Evolutionary conservation across 2,888 invertebrate species (phyloP).

Genomic region (Pteria penguin): DNA sequence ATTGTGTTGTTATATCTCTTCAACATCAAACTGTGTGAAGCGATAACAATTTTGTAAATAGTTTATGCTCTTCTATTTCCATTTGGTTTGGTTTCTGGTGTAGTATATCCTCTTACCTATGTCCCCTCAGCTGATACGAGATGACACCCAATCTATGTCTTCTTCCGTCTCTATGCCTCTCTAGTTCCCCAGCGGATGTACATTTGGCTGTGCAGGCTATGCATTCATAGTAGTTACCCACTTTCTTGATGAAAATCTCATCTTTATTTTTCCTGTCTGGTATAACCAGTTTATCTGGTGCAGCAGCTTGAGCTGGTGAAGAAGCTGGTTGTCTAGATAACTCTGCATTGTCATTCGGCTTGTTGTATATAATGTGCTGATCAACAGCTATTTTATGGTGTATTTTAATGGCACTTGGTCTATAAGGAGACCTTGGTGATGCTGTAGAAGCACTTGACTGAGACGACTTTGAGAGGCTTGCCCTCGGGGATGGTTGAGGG

Average conservation of each 20-base stretch:
- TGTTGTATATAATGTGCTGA: slow-evolving; percentile 56
- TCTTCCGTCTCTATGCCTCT: slow-evolving; percentile 53
- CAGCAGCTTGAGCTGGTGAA: neutral
- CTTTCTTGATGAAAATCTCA: slow-evolving; percentile 30
- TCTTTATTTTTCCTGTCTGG: neutral
- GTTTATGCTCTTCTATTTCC: too few species aligned
- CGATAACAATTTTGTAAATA: too few species aligned
- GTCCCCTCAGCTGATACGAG: slow-evolving; percentile 49
- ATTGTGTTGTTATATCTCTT: too few species aligned
- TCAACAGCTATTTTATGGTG: slow-evolving; percentile 51
- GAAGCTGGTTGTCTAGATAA: neutral
- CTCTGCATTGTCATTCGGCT: neutral
- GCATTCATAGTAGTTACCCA: slow-evolving; percentile 47
- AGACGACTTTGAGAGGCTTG: too few species aligned
- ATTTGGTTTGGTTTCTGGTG: too few species aligned
- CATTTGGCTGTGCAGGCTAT: slow-evolving; percentile 49
- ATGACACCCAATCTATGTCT: slow-evolving; percentile 55
- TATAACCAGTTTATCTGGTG: neutral
- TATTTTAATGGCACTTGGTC: neutral
- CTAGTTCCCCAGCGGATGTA: slow-evolving; percentile 51
- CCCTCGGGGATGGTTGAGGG: too few species aligned
- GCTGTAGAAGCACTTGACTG: too few species aligned
- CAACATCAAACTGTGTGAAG: too few species aligned
- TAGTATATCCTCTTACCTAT: too few species aligned
- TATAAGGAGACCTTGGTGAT: neutral